These are phyloP conservation scores for Etheostoma spectabile DNA, from an alignment of 2,113 vertebrate genomes.

Conservation along the genomic window DNA sequence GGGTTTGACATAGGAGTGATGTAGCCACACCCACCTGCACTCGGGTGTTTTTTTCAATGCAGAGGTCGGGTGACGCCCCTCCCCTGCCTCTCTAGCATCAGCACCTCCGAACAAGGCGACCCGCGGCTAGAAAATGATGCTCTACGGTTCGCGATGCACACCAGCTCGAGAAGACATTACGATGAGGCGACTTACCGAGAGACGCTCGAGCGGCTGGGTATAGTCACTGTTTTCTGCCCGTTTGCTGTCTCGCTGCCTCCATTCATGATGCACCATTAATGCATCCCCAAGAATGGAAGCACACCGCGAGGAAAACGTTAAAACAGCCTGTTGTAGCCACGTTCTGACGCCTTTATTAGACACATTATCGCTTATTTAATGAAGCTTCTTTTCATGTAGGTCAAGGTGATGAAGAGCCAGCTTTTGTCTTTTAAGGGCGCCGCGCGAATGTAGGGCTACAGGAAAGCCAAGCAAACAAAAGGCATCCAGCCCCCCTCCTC, in stretches of 20 bases:
- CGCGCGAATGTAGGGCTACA: conserved; percentile 66
- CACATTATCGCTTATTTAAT: conserved; percentile 23
- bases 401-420: conserved; percentile 69
- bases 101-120: conserved; percentile 80
- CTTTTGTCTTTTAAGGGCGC: conserved; percentile 67
- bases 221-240: conserved; percentile 29
- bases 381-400: conserved; percentile 58
- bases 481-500: conserved; percentile 73
- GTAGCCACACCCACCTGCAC: conserved; percentile 38
- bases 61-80: conserved; percentile 79
- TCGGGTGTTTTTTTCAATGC: conserved; percentile 66
- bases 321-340: conserved; percentile 26
- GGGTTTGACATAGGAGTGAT: conserved; percentile 5
- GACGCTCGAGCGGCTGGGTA: conserved; percentile 27
- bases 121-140: conserved; percentile 62
- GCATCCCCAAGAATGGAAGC: conserved; percentile 74
- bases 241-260: conserved; percentile 64
- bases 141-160: conserved; percentile 40
- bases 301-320: conserved; percentile 58
- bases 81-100: conserved; percentile 81
- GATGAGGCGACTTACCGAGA: conserved; percentile 12
- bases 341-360: conserved; percentile 22
- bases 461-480: conserved; percentile 73
- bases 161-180: conserved; percentile 8
- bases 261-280: conserved; percentile 80